Percentiles rank a stretch among this genome's conserved stretches.
These are phyloP conservation scores for Cacoxenus indagator DNA, from an alignment of 2,888 invertebrate species.

Conservation along the genomic window DNA sequence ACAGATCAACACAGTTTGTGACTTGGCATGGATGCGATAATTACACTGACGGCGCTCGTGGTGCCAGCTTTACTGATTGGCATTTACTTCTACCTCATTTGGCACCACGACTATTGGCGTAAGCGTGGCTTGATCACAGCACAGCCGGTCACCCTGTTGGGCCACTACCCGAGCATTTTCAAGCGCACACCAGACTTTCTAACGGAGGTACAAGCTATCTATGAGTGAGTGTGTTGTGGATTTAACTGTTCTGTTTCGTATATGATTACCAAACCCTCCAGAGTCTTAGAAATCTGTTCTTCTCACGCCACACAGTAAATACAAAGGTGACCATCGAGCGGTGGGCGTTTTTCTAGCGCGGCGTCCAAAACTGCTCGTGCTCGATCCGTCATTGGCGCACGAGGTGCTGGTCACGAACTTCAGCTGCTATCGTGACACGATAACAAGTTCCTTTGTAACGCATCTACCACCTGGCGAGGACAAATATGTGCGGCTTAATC, in stretches of 20 bases:
- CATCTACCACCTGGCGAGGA: slow-evolving; percentile 39
- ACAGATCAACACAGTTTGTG: slow-evolving; percentile 15
- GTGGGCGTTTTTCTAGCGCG: slow-evolving; percentile 69
- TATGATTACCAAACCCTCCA: too few relatives aligned
- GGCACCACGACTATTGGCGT: slow-evolving; percentile 67
- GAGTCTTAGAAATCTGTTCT: background rate
- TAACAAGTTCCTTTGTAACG: slow-evolving; percentile 45
- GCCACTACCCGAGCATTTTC: slow-evolving; percentile 58
- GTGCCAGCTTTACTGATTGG: slow-evolving; percentile 28
- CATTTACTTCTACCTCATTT: slow-evolving; percentile 54
- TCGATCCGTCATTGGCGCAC: slow-evolving; percentile 67
- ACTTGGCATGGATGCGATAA: background rate
- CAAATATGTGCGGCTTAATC: slow-evolving; percentile 42
- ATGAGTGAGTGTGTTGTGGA: slow-evolving; percentile 36
- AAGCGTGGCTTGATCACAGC: slow-evolving; percentile 65
- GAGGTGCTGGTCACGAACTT: slow-evolving; percentile 70
- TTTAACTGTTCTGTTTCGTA: background rate
- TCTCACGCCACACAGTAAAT: slow-evolving; percentile 54
- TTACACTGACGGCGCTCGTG: slow-evolving; percentile 3
- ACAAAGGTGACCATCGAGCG: slow-evolving; percentile 56
- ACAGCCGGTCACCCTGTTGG: slow-evolving; percentile 60
- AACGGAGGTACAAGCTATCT: slow-evolving; percentile 44
- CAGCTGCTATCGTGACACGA: slow-evolving; percentile 60
- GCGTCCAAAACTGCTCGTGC: slow-evolving; percentile 66
- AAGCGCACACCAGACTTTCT: slow-evolving; percentile 38